Percentiles rank a stretch among this genome's conserved stretches.
These are phyloP conservation scores for Dryoscopus gambensis DNA, from an alignment of 2,113 vertebrate genomes.

Conservation along the genomic window DNA sequence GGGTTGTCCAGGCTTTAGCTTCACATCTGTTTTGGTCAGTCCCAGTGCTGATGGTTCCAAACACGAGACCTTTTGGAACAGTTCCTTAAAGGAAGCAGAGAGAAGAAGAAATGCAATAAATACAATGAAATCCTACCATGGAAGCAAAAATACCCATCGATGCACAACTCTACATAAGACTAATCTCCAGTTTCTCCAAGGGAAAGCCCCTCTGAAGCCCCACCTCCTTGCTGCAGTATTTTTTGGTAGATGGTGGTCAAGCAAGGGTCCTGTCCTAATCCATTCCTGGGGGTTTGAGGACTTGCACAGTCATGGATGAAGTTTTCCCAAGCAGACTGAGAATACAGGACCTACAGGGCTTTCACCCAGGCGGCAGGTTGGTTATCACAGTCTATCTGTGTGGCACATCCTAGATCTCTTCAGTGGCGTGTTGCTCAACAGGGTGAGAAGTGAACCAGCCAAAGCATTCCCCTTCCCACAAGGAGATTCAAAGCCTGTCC, in stretches of 20 bases:
- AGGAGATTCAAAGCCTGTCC: background rate
- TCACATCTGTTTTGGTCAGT: background rate
- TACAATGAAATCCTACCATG: background rate
- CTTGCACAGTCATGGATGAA: background rate
- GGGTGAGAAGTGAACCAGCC: background rate
- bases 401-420: background rate
- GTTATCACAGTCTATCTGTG: background rate
- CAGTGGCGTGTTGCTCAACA: accelerated
- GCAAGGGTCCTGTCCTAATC: background rate
- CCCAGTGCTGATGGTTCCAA: accelerated
- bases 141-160: background rate
- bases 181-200: background rate
- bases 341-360: background rate
- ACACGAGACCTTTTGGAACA: accelerated
- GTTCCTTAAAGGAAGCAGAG: background rate
- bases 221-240: background rate
- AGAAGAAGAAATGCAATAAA: background rate
- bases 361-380: accelerated
- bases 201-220: background rate
- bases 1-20: background rate
- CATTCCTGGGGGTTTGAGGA: background rate
- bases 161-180: background rate
- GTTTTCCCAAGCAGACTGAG: background rate
- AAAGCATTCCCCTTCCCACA: background rate
- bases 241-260: background rate